A percentile compares a stretch with the other conserved stretches of the same genome.
phyloP scores from a whole-genome alignment of 1,140 invertebrate genomes.

The Penaeus chinensis region DNA sequence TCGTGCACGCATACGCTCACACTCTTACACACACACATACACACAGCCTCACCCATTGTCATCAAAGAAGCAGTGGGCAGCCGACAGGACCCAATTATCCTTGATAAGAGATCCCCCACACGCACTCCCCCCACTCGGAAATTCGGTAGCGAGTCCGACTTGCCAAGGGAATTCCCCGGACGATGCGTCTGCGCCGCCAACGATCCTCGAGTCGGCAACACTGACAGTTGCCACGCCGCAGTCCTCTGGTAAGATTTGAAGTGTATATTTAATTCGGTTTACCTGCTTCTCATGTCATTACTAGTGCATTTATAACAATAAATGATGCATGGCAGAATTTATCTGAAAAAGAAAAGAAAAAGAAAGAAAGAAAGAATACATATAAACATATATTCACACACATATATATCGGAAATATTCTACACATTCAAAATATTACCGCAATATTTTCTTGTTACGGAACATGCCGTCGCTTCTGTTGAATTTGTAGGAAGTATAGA shows the following conservation, averaged over 20 bases:
- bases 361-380: neutral
- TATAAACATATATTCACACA: constrained; percentile 6
- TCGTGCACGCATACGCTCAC: no score
- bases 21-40: no score
- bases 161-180: neutral
- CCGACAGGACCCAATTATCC: neutral
- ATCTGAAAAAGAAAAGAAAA: neutral
- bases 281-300: no score
- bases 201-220: neutral
- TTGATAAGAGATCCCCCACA: neutral
- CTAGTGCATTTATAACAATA: neutral
- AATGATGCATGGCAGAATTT: neutral
- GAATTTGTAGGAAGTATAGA: no score
- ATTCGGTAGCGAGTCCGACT: neutral
- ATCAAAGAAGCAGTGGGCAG: neutral
- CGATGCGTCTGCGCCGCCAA: neutral
- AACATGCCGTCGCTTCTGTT: no score
- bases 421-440: no score
- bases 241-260: neutral
- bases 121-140: neutral
- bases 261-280: no score
- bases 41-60: no score
- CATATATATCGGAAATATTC: neutral
- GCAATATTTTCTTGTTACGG: no score
- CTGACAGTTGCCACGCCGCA: neutral